Base-by-base conservation (phyloP, 2,797 vertebrate species). In the Pangasius sanitwongsei region DNA sequence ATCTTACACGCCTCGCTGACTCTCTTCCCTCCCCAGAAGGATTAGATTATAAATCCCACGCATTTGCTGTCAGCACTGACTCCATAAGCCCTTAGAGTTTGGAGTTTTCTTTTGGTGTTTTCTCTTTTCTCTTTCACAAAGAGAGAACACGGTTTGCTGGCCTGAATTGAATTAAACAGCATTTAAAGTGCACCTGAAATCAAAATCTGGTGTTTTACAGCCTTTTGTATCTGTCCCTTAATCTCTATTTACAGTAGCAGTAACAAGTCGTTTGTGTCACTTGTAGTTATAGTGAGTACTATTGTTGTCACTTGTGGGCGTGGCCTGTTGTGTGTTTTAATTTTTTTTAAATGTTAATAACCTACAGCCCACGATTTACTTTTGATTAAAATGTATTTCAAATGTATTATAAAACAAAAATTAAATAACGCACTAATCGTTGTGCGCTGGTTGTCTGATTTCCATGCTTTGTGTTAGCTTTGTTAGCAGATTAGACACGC, bases 21-120 rank as follows among this genome's bases (percentile, higher is more conserved):
- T 87, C 85, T 77, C 59, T 59, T 77, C 31, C 81, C 57, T 67
- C 61, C 82, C 55, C 70, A 69, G 80, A 34, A 86, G 80, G 89
- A 90, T 90, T 86, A 88, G 75, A 88, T 89, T 87, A 83, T 65
- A 90, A 83, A 83, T 89, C 87, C 82, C 44, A 90, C 74, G 86
- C 77, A 87, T 90, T 44, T 84, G 86, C 89, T 89, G 85, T 87
- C 87, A 85, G 77, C 53, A 53, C 83, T 57, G 34, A 48, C 44
- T 70, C 34, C 5, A 7, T 83, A 61, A 90, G 83, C 75, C 74
- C n/a, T 31, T 50, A 48, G 44, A 86, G 37, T 86, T 70, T 82
- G 25, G n/a, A 34, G 16, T 55, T 31, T 87, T 77, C 70, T 82
- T 86, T 15, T 25, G 74, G 31, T 37, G 78, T 84, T 57, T 84